Conservation (phyloP, 2,113 vertebrate species). For the Cyanoderma ruficeps region DNA sequence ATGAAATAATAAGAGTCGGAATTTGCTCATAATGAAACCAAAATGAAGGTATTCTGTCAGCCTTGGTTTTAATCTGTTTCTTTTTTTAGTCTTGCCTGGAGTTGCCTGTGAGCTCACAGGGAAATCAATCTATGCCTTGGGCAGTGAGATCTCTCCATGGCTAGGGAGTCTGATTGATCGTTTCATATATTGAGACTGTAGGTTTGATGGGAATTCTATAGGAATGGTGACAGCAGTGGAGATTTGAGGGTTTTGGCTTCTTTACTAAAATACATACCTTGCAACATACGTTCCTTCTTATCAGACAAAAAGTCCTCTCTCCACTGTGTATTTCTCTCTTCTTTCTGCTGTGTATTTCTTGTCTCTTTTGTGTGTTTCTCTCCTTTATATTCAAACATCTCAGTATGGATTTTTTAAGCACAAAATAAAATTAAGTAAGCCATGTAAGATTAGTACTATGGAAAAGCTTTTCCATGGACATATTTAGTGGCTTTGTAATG, state of each 20-base stretch:
- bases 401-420: background rate
- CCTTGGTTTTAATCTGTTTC: background rate
- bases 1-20: background rate
- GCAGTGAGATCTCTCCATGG: background rate
- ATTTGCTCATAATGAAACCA: background rate
- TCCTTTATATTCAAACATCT: background rate
- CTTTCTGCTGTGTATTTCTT: background rate
- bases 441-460: background rate
- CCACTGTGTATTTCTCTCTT: background rate
- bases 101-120: accelerated
- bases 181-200: background rate
- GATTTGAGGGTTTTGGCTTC: background rate
- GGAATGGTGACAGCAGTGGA: background rate
- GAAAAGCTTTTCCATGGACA: background rate
- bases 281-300: background rate
- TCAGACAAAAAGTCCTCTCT: background rate
- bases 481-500: background rate
- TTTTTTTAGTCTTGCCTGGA: background rate
- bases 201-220: background rate
- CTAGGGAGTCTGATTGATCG: background rate
- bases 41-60: background rate
- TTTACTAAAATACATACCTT: background rate
- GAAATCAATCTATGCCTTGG: background rate
- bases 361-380: background rate
- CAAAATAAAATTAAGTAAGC: background rate